Evolutionary conservation across 1,140 invertebrate genomes (phyloP).

Genomic region (Phymorhynchus buccinoides): DNA sequence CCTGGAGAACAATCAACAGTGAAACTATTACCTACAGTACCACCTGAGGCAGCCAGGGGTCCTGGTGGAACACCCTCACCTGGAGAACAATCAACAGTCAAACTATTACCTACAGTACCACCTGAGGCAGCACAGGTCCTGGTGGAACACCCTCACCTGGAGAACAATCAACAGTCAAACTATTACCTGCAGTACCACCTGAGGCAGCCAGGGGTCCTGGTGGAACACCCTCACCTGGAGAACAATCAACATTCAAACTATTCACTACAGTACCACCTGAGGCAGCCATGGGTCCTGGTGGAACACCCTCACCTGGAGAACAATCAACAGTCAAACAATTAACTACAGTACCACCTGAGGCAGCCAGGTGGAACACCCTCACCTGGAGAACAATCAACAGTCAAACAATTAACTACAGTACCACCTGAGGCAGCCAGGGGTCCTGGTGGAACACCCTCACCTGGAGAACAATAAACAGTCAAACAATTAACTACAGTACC

Average conservation of each 20-base stretch:
- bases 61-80: slow-evolving; percentile 80
- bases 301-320: slow-evolving; percentile 79
- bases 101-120: too few species aligned
- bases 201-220: slow-evolving; percentile 82
- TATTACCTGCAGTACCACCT: slow-evolving; percentile 91
- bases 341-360: slow-evolving; percentile 91
- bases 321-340: too few species aligned
- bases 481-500: too few species aligned
- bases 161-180: too few species aligned
- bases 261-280: too few species aligned
- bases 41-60: slow-evolving; percentile 84
- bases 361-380: slow-evolving; percentile 78
- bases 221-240: slow-evolving; percentile 63
- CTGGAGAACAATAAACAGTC: slow-evolving; percentile 65
- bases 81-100: slow-evolving; percentile 57
- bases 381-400: too few species aligned
- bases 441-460: slow-evolving; percentile 80
- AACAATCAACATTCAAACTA: background rate
- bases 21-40: slow-evolving; percentile 94
- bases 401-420: slow-evolving; percentile 93
- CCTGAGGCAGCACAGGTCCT: slow-evolving; percentile 83
- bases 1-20: too few species aligned
- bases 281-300: slow-evolving; percentile 82
- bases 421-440: slow-evolving; percentile 85
- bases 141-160: too few species aligned